Evolutionary conservation across 64 coral and sea anemone genomes (phyloP).

Genomic region (Astreopora myriophthalma): DNA sequence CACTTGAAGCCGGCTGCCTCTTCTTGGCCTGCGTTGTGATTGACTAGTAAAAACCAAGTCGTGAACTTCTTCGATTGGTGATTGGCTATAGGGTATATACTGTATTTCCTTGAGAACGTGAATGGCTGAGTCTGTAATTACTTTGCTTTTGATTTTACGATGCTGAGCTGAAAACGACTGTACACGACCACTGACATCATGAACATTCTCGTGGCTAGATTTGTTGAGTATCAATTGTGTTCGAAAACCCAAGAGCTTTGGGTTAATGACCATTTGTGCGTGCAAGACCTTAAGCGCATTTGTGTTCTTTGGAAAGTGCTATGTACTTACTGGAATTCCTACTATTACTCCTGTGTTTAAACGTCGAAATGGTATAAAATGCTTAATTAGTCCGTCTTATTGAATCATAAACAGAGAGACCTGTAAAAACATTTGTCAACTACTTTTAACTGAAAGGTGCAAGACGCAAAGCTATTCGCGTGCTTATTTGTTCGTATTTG

Average conservation of each 20-base stretch:
- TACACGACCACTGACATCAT: no score
- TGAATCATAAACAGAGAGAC: neutral
- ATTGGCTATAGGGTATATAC: no score
- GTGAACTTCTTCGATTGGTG: no score
- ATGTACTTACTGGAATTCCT: conserved; percentile 2
- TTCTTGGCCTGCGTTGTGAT: no score
- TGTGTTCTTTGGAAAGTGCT: neutral
- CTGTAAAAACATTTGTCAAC: neutral
- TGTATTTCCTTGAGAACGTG: no score
- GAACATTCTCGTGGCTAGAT: neutral
- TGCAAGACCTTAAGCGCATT: neutral
- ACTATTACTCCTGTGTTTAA: neutral
- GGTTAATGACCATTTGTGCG: neutral
- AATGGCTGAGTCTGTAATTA: no score
- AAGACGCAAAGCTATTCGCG: neutral
- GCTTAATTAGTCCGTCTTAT: neutral
- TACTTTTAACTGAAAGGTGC: neutral
- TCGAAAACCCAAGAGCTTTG: neutral
- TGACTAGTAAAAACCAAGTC: no score
- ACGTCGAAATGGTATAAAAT: neutral
- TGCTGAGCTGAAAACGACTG: no score
- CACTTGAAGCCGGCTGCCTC: no score
- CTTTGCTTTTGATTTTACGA: no score
- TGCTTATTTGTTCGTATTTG: neutral
- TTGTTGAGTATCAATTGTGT: neutral